phyloP scores from a whole-genome alignment of 1,140 invertebrate genomes.

The Dendroctonus ponderosae region DNA sequence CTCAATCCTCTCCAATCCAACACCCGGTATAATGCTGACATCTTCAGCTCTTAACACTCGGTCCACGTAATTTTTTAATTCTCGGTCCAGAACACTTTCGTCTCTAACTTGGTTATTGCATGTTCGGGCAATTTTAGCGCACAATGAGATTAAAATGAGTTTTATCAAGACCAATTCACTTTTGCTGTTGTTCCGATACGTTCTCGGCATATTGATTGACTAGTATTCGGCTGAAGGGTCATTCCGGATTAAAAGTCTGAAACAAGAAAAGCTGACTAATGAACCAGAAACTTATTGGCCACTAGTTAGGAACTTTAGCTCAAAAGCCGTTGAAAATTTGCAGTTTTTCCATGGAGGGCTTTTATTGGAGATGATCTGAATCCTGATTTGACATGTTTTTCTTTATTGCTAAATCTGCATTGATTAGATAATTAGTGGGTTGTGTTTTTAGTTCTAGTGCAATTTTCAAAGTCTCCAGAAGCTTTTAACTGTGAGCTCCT shows the following conservation, averaged over 20 bases:
- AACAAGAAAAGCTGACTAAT: slow-evolving; percentile 21
- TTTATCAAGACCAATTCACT: slow-evolving; percentile 31
- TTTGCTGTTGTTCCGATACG: slow-evolving; percentile 15
- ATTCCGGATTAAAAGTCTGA: slow-evolving; percentile 36
- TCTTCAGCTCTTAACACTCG: slow-evolving; percentile 46
- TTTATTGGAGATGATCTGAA: too few relatives aligned
- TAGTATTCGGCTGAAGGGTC: slow-evolving; percentile 9
- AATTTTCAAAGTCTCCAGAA: too few relatives aligned
- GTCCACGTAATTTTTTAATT: slow-evolving; percentile 50
- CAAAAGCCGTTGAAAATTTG: too few relatives aligned
- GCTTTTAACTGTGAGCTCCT: too few relatives aligned
- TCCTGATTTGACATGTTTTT: too few relatives aligned
- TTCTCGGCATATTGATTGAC: slow-evolving; percentile 37
- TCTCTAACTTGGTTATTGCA: slow-evolving; percentile 32
- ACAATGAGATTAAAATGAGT: slow-evolving; percentile 35
- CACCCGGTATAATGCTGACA: slow-evolving; percentile 55
- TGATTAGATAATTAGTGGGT: too few relatives aligned
- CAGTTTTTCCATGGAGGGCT: too few relatives aligned
- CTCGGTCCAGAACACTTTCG: slow-evolving; percentile 43
- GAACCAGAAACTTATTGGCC: too few relatives aligned
- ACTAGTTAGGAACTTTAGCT: too few relatives aligned
- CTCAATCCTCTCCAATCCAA: slow-evolving; percentile 47
- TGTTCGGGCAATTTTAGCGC: slow-evolving; percentile 21
- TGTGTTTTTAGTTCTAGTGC: too few relatives aligned
- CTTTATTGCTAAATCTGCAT: too few relatives aligned